A percentile compares a stretch with the other conserved stretches of the same genome.
These are phyloP conservation scores for Nasonovia ribisnigri DNA, from an alignment of 2,888 invertebrate species.

Conservation along the genomic window DNA sequence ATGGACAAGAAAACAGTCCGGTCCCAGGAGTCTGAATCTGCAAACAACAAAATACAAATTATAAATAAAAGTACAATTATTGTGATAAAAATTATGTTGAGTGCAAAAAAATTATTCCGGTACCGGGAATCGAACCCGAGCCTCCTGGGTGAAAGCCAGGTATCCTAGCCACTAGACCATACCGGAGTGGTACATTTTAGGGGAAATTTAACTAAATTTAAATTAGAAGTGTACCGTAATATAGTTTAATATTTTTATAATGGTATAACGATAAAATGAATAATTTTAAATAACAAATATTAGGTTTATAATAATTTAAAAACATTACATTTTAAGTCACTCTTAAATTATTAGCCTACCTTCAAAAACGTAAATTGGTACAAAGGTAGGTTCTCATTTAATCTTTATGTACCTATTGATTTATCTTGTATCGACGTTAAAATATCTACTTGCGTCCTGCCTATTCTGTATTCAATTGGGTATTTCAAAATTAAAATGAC, in stretches of 20 bases:
- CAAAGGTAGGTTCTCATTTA: too few relatives aligned
- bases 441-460: too few relatives aligned
- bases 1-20: conserved; percentile 61
- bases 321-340: too few relatives aligned
- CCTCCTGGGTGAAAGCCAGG: conserved; percentile 78
- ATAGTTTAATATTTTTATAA: neutral
- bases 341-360: too few relatives aligned
- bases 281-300: neutral
- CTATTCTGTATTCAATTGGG: too few relatives aligned
- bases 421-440: too few relatives aligned
- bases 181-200: neutral
- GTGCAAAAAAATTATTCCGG: conserved; percentile 58
- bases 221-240: neutral
- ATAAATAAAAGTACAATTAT: neutral
- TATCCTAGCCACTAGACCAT: conserved; percentile 76
- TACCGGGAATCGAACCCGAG: conserved; percentile 81
- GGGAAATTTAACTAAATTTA: neutral
- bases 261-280: neutral
- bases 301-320: too few relatives aligned
- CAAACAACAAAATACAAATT: neutral
- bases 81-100: neutral
- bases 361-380: too few relatives aligned
- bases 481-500: too few relatives aligned
- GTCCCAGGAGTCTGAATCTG: conserved; percentile 61
- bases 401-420: too few relatives aligned